Evolutionary conservation across 2,797 vertebrate species (phyloP).

Genomic region (Oreochromis grahami): DNA sequence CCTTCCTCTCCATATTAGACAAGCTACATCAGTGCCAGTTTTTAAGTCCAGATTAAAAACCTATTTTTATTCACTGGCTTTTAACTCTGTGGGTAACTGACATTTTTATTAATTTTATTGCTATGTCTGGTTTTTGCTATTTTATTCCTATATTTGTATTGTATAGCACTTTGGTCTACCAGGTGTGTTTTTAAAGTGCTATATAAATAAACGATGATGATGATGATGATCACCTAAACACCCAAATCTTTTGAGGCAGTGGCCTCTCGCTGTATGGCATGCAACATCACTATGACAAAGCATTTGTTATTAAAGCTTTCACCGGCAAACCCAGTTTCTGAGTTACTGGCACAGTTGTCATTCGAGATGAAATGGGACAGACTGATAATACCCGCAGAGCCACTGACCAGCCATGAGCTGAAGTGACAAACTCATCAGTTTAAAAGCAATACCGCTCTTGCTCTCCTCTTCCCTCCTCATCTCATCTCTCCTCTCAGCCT

Average conservation of each 20-base stretch:
- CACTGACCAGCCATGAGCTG: neutral
- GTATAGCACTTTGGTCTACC: too few relatives aligned
- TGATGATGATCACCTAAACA: neutral
- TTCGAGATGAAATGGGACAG: neutral
- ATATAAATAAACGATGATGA: neutral
- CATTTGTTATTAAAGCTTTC: neutral
- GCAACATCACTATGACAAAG: neutral
- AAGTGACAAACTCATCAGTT: neutral
- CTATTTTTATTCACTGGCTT: neutral
- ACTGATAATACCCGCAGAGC: neutral
- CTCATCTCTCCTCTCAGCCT: neutral
- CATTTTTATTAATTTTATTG: neutral
- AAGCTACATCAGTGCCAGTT: neutral
- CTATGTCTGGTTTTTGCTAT: neutral
- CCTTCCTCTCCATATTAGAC: neutral
- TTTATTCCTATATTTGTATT: neutral
- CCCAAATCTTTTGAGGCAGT: neutral
- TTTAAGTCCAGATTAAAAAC: neutral
- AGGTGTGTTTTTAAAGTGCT: neutral
- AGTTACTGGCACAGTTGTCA: neutral
- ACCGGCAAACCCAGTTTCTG: neutral
- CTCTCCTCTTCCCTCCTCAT: neutral
- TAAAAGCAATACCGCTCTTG: neutral
- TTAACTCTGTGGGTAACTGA: neutral
- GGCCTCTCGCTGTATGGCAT: rapidly evolving